A percentile compares a stretch with the other conserved stretches of the same genome.
Conservation (phyloP, 2,113 vertebrate species). For the Anseranas semipalmata region DNA sequence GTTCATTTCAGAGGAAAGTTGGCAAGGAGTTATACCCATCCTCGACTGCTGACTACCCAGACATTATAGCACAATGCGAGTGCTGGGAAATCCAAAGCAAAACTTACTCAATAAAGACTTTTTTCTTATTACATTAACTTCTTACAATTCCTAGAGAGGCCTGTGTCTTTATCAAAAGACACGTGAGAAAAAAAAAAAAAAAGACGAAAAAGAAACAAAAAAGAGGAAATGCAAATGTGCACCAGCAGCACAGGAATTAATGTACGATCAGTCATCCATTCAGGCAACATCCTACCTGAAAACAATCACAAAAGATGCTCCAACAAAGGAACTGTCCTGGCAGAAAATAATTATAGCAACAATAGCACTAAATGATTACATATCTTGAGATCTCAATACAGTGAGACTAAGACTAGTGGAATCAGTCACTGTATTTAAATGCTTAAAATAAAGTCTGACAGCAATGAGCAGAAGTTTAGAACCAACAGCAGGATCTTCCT, state of each 20-base stretch:
- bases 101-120: not conserved
- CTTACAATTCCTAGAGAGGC: not conserved
- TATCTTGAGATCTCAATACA: not conserved
- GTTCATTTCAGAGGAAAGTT: not conserved
- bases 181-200: accelerated
- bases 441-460: not conserved
- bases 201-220: not conserved
- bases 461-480: not conserved
- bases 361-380: not conserved
- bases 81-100: not conserved
- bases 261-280: not conserved
- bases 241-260: not conserved
- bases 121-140: not conserved
- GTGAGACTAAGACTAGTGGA: accelerated
- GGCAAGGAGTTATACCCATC: not conserved
- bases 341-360: not conserved
- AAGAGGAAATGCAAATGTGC: not conserved
- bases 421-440: not conserved
- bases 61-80: not conserved
- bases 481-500: not conserved
- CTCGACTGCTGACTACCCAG: not conserved
- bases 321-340: not conserved
- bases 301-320: constrained; percentile 2
- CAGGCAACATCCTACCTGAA: not conserved
- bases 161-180: not conserved